Evolutionary conservation across 2,113 vertebrate genomes (phyloP), one percentile per base, ranked within the genome.

Genomic region (Tautogolabrus adspersus): DNA sequence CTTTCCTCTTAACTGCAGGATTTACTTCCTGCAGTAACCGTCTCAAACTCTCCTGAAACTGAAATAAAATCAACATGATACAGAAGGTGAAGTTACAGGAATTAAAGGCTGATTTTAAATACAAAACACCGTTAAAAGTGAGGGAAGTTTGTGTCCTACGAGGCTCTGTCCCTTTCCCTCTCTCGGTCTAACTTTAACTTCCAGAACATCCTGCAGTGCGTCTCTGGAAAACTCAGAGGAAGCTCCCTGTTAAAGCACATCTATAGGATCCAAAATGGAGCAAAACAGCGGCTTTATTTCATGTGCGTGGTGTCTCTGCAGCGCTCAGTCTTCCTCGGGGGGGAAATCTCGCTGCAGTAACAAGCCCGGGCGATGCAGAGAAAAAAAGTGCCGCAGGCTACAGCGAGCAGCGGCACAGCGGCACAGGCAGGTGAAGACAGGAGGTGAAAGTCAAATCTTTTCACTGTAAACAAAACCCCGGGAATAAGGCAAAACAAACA

Each of bases 371-470:
- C 42, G 26, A 73, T 21, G 74, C 70, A 23, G 78, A 26, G 55
- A 75, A 73, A 34, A 34, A 75, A 73, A 73, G 10, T 4, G 82
- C 79, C 67, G 55, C 77, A 1, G 82, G 82, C 82, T 40, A 60
- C 77, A 60, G 44, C 22, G 46, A 82, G 58, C 75, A 58, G 56
- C 56, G 5, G 38, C 78, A 21, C 65, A 38, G 75, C 40, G 16
- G 71, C 54, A 3, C 69, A 61, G 80, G 30, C 84, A 66, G 77
- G 68, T 47, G 69, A 66, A 63, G 81, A 71, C 40, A 6, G 22
- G 13, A 59, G 67, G 49, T 67, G 73, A 46, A 67, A 87, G 85
- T 81, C 61, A 78, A 60, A 64, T 49, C 73, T 56, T 10, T 19
- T 21, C 52, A 67, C 66, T 67, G 81, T 71, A 78, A 79, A 81